A percentile compares a stretch with the other conserved stretches of the same genome.
Conservation (phyloP, 2,888 invertebrate genomes). For the Drosophila algonquin region DNA sequence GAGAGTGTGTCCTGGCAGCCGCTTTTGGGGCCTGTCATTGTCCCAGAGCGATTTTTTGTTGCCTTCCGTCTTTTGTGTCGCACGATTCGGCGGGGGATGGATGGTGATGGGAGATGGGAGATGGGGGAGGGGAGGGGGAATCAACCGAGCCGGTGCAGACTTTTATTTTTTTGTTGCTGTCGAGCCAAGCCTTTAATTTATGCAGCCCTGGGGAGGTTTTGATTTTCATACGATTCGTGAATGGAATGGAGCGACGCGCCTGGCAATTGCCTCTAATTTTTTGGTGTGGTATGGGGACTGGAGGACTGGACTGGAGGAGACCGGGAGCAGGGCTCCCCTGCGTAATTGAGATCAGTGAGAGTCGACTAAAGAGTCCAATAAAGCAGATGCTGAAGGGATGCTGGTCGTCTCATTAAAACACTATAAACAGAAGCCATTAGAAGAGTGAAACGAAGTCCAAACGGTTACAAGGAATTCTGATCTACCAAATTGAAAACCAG, state of each 20-base stretch:
- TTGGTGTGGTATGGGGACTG: neutral
- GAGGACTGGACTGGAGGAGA: neutral
- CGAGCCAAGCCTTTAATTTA: slow-evolving; percentile 81
- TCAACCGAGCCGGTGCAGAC: slow-evolving; percentile 32
- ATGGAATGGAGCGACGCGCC: slow-evolving; percentile 36
- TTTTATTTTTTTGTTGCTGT: slow-evolving; percentile 29
- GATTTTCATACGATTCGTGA: slow-evolving; percentile 60
- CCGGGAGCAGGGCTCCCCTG: neutral
- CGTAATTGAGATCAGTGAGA: slow-evolving; percentile 45
- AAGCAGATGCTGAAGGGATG: neutral
- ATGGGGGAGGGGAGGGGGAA: neutral
- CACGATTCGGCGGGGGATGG: slow-evolving; percentile 11
- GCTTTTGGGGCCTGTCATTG: slow-evolving; percentile 64
- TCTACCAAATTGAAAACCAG: neutral
- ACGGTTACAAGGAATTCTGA: no score
- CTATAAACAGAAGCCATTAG: neutral
- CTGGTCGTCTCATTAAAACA: slow-evolving; percentile 19
- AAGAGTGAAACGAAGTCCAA: neutral
- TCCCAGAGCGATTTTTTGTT: slow-evolving; percentile 77
- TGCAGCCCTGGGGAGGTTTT: slow-evolving; percentile 80
- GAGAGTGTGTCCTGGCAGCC: slow-evolving; percentile 66
- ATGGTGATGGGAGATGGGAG: neutral
- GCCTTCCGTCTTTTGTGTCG: slow-evolving; percentile 15
- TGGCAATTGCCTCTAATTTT: slow-evolving; percentile 59
- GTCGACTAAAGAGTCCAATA: neutral